A percentile compares a stretch with the other conserved stretches of the same genome.
Evolutionary conservation across 1,140 invertebrate genomes (phyloP).

Genomic region (Melitaea cinxia): DNA sequence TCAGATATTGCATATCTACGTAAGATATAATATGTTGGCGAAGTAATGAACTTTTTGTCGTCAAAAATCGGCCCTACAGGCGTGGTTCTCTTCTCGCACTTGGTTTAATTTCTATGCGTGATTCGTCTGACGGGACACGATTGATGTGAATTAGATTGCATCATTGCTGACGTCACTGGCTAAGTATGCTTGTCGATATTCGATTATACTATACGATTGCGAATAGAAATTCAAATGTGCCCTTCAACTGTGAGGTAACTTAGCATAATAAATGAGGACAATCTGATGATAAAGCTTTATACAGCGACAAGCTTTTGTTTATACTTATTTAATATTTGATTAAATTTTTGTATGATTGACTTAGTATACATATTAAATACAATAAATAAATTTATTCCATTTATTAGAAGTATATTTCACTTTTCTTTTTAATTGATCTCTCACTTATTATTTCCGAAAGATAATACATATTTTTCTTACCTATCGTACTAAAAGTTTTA

Average conservation of each 20-base stretch:
- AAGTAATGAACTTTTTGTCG: background rate
- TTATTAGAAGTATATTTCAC: no score
- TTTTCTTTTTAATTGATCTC: no score
- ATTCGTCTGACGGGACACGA: conserved; percentile 46
- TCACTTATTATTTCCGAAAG: no score
- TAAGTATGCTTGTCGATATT: conserved; percentile 53
- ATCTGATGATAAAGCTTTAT: conserved; percentile 16
- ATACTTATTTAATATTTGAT: background rate
- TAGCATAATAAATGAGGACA: conserved; percentile 33
- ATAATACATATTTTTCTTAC: no score
- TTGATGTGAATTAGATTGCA: conserved; percentile 66
- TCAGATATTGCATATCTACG: background rate
- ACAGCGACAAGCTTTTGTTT: conserved; percentile 17
- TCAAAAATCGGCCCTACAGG: conserved; percentile 8
- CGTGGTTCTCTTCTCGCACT: conserved; percentile 9
- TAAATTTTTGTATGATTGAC: background rate
- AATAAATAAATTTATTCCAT: no score
- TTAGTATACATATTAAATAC: no score
- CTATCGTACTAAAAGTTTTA: no score
- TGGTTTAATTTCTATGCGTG: conserved; percentile 31
- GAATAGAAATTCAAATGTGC: conserved; percentile 65
- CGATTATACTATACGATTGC: conserved; percentile 55
- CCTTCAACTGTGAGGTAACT: conserved; percentile 58
- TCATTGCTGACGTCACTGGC: conserved; percentile 71
- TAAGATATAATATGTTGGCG: background rate